phyloP scores from a whole-genome alignment of 2,797 vertebrate genomes.

The Enteromius viviparus region DNA sequence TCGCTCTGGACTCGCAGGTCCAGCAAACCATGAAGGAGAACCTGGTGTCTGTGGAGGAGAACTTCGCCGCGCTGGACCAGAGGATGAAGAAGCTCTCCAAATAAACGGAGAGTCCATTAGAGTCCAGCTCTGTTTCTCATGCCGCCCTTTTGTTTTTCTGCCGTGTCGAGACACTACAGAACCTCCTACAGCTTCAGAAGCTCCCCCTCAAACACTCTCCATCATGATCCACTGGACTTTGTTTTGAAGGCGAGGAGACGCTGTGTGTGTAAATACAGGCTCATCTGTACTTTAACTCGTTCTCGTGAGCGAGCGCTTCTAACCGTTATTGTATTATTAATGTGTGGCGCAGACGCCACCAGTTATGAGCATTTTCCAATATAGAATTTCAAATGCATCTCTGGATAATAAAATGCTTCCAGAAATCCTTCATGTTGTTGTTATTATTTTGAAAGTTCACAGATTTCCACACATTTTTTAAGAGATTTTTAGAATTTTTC shows the following conservation, averaged over 20 bases:
- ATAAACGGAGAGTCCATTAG: slow-evolving; percentile 69
- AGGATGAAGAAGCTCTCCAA: slow-evolving; percentile 89
- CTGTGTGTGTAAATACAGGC: slow-evolving; percentile 81
- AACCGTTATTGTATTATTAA: slow-evolving; percentile 76
- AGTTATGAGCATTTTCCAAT: slow-evolving; percentile 71
- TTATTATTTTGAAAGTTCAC: background rate
- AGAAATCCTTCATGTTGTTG: background rate
- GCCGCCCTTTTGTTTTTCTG: slow-evolving; percentile 65
- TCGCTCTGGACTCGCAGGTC: slow-evolving; percentile 73
- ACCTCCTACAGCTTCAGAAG: slow-evolving; percentile 46
- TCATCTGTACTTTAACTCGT: slow-evolving; percentile 69
- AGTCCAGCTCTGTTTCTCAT: slow-evolving; percentile 46
- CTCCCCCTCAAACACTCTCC: background rate
- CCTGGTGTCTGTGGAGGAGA: slow-evolving; percentile 84
- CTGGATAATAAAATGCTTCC: slow-evolving; percentile 74
- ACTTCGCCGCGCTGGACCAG: slow-evolving; percentile 84
- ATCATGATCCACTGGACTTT: background rate
- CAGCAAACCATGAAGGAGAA: slow-evolving; percentile 94
- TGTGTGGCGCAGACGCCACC: slow-evolving; percentile 62
- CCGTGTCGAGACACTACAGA: slow-evolving; percentile 63
- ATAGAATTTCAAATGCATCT: slow-evolving; percentile 68
- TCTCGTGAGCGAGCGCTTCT: slow-evolving; percentile 72
- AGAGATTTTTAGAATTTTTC: no score
- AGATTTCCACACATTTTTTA: background rate
- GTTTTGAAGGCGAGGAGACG: slow-evolving; percentile 59